Evolutionary conservation across 2,797 vertebrate species (phyloP).

Genomic region (Ctenochaetus hawaiiensis): DNA sequence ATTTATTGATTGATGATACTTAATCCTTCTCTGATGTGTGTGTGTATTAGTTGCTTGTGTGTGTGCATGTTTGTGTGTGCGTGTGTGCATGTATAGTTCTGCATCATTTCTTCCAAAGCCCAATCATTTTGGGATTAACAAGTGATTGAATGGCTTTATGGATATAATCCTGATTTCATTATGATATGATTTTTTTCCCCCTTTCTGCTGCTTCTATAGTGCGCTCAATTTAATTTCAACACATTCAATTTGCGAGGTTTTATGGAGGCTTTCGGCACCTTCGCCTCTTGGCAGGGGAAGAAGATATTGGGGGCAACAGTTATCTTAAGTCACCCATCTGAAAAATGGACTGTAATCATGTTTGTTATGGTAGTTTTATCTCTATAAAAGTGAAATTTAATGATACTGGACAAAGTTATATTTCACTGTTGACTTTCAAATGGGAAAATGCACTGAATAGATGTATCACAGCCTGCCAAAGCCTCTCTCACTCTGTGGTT

Average conservation of each 20-base stretch:
- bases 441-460: constrained; percentile 19
- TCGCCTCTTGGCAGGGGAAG: constrained; percentile 30
- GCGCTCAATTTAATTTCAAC: constrained; percentile 64
- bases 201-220: constrained; percentile 37
- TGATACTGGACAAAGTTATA: constrained; percentile 11
- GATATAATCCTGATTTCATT: constrained; percentile 75
- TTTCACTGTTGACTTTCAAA: constrained; percentile 36
- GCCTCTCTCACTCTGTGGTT: constrained; percentile 41
- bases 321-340: constrained; percentile 53
- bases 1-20: constrained; percentile 68
- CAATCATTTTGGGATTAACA: constrained; percentile 76
- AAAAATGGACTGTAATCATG: constrained; percentile 52
- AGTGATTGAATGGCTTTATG: constrained; percentile 69
- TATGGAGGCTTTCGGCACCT: constrained; percentile 48
- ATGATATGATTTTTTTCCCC: constrained; percentile 47
- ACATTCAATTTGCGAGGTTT: constrained; percentile 58
- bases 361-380: constrained; percentile 36
- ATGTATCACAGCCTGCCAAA: constrained; percentile 33
- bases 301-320: constrained; percentile 52
- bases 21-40: constrained; percentile 36
- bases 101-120: constrained; percentile 50
- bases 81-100: not conserved
- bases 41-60: constrained; percentile 9
- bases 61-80: not conserved
- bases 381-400: constrained; percentile 30